phyloP scores from a whole-genome alignment of 2,888 invertebrate species.

The Diloba caeruleocephala region DNA sequence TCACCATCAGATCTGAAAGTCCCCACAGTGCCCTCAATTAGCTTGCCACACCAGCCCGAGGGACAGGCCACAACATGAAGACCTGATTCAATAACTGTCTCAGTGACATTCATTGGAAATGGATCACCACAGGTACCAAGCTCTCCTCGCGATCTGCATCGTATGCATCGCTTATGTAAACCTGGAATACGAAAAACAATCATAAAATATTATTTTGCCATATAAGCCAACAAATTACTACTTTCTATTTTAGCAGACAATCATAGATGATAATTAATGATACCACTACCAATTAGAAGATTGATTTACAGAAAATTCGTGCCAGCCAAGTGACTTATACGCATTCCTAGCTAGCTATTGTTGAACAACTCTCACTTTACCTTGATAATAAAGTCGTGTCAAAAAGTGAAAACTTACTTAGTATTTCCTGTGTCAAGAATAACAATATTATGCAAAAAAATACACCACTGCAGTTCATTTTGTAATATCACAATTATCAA shows the following conservation, averaged over 20 bases:
- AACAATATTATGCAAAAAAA: slow-evolving; percentile 60
- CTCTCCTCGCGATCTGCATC: slow-evolving; percentile 96
- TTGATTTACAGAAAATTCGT: slow-evolving; percentile 4
- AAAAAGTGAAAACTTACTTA: slow-evolving; percentile 76
- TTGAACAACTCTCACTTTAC: slow-evolving; percentile 82
- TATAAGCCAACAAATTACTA: slow-evolving; percentile 3
- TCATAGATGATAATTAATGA: not conserved
- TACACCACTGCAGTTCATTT: slow-evolving; percentile 67
- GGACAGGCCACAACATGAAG: slow-evolving; percentile 94
- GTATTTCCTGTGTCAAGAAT: slow-evolving; percentile 66
- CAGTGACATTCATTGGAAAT: slow-evolving; percentile 94
- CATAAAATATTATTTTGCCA: not conserved
- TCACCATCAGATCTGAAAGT: slow-evolving; percentile 94
- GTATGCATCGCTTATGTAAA: slow-evolving; percentile 93
- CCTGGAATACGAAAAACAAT: slow-evolving; percentile 81
- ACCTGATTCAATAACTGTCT: slow-evolving; percentile 92
- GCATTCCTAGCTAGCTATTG: slow-evolving; percentile 26
- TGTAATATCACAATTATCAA: slow-evolving; percentile 41
- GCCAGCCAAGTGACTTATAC: slow-evolving; percentile 12
- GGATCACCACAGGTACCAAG: slow-evolving; percentile 96
- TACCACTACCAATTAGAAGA: not conserved
- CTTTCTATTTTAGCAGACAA: slow-evolving; percentile 27
- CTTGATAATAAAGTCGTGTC: slow-evolving; percentile 77
- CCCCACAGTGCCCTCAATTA: slow-evolving; percentile 93
- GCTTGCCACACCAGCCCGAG: slow-evolving; percentile 98